Evolutionary conservation across 2,113 vertebrate species (phyloP), one percentile per base, ranked within the genome.

Genomic region (Galbula dea): DNA sequence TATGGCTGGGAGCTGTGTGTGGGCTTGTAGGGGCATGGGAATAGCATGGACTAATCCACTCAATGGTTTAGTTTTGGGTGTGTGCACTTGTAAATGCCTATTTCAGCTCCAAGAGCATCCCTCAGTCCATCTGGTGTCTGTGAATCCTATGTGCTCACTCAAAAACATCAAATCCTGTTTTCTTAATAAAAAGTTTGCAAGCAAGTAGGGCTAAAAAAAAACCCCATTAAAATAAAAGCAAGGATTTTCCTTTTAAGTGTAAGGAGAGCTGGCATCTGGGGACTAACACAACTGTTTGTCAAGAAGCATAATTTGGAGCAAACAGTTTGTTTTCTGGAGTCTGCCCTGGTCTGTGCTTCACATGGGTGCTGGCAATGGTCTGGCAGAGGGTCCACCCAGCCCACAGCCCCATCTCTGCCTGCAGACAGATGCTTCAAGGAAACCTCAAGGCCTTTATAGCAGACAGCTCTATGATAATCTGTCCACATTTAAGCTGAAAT

Each of bases 51-150:
- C 27, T 48, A 37, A 49, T 6, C 45, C 83, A 68, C 10, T 16
- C 72, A 12, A 11, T 0, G 8, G 43, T 32, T 54, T 63, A 23
- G 5, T 67, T 72, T 55, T 15, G 62, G 71, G 22, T 3, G 12
- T 24, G 45, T 5, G 54, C 34, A 5, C 36, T 82, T 51, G 5
- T 20, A 45, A 76, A 88, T 19, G 9, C 12, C 73, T 9, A 5
- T 17, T 48, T 48, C 45, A 20, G 58, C 76, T 83, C 68, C 10
- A 6, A 78, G n/a, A 36, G 24, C 41, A n/a, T 62, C 86, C 12
- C n/a, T 52, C 58, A 4, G 55, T 7, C 3, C 0, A 1, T 21
- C 46, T 67, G 67, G 67, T 27, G 43, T 7, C n/a, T 0, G 3
- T 7, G 5, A 72, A 65, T 39, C 67, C 54, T 39, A 51, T 67